Evolutionary conservation across 2,113 vertebrate species (phyloP).

Genomic region (Aptenodytes forsteri): DNA sequence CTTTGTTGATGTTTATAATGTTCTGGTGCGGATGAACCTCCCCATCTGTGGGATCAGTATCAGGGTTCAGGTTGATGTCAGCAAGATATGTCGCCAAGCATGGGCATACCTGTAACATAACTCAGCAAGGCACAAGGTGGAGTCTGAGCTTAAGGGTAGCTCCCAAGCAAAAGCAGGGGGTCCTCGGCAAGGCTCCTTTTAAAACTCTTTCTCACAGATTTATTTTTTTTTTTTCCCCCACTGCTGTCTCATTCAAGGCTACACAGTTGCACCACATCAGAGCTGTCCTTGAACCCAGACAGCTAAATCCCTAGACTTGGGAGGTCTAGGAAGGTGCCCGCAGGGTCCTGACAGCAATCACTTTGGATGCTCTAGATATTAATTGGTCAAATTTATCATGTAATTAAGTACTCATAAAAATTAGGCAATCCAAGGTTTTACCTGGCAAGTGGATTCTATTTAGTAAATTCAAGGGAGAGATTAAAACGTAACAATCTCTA

Average conservation of each 20-base stretch:
- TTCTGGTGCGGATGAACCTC: not conserved
- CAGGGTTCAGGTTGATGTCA: not conserved
- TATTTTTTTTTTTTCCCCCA: too few species aligned
- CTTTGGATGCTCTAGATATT: not conserved
- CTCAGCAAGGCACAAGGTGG: not conserved
- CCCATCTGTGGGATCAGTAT: not conserved
- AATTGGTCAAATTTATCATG: not conserved
- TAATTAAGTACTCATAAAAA: not conserved
- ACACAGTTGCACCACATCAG: not conserved
- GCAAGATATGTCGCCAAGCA: not conserved
- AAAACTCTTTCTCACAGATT: not conserved
- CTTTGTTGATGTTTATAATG: not conserved
- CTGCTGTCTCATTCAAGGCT: not conserved
- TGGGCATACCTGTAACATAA: fast-evolving
- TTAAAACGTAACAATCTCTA: not conserved
- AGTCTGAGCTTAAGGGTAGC: not conserved
- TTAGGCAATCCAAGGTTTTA: not conserved
- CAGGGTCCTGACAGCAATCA: not conserved
- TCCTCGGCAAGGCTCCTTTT: not conserved
- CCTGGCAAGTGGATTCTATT: not conserved
- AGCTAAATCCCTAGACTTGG: not conserved
- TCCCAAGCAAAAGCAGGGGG: fast-evolving
- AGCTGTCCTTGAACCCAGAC: not conserved
- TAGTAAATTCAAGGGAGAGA: not conserved
- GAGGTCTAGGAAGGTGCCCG: not conserved